These are phyloP conservation scores for Dolomedes plantarius DNA, from an alignment of 2,888 invertebrate species.

Conservation along the genomic window DNA sequence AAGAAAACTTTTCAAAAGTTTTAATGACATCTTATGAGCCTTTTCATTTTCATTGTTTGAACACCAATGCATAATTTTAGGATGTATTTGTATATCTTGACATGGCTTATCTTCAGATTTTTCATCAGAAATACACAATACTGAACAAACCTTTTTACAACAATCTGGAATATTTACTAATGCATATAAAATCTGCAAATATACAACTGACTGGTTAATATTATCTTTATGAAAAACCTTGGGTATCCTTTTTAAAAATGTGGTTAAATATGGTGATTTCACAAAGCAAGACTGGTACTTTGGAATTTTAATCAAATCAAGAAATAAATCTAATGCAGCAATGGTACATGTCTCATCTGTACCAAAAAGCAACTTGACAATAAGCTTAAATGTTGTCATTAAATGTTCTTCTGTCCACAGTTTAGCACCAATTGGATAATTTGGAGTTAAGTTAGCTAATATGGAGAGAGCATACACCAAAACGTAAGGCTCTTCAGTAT, in stretches of 20 bases:
- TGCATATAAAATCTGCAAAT: constrained; percentile 37
- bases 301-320: constrained; percentile 30
- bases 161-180: constrained; percentile 1
- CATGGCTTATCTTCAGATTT: neutral
- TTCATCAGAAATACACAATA: constrained; percentile 29
- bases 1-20: constrained; percentile 32
- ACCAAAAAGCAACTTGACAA: constrained; percentile 41
- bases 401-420: constrained; percentile 62
- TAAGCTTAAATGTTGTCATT: constrained; percentile 50
- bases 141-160: constrained; percentile 22
- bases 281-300: constrained; percentile 27
- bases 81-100: constrained; percentile 36
- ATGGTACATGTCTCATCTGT: constrained; percentile 28
- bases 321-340: constrained; percentile 57
- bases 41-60: neutral
- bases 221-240: constrained; percentile 10
- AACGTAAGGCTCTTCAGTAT: constrained; percentile 22
- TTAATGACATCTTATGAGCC: constrained; percentile 20
- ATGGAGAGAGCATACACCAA: constrained; percentile 49
- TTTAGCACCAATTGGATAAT: constrained; percentile 19
- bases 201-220: constrained; percentile 22
- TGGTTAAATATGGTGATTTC: constrained; percentile 17
- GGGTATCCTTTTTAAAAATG: constrained; percentile 27
- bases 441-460: constrained; percentile 35
- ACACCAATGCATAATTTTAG: constrained; percentile 31